phyloP scores from a whole-genome alignment of 2,888 invertebrate species.

The Drosophila greeni region DNA sequence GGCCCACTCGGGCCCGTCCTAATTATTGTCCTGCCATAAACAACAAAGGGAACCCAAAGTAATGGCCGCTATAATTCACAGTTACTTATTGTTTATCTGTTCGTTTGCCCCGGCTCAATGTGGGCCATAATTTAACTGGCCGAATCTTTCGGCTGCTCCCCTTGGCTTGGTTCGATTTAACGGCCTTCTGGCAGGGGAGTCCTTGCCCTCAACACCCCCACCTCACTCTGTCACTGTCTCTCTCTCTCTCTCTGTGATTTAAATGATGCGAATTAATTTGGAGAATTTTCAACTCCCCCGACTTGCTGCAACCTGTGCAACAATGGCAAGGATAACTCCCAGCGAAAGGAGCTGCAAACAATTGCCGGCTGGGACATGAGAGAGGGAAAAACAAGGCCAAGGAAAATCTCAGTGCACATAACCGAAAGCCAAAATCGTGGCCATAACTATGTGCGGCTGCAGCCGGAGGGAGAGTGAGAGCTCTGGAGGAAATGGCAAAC shows the following conservation, averaged over 20 bases:
- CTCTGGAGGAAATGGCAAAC: slow-evolving; percentile 41
- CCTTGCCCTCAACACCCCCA: background rate
- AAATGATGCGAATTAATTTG: slow-evolving; percentile 75
- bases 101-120: slow-evolving; percentile 71
- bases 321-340: slow-evolving; percentile 26
- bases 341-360: slow-evolving; percentile 21
- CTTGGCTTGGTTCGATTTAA: slow-evolving; percentile 32
- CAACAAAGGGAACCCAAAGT: slow-evolving; percentile 62
- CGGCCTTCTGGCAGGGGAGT: slow-evolving; percentile 10
- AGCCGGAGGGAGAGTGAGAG: slow-evolving; percentile 20
- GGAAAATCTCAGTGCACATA: slow-evolving; percentile 62
- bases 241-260: slow-evolving; percentile 59
- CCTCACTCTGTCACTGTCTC: background rate
- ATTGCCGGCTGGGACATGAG: slow-evolving; percentile 19
- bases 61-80: slow-evolving; percentile 76
- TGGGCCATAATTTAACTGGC: slow-evolving; percentile 70
- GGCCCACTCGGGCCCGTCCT: slow-evolving; percentile 50
- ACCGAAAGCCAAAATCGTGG: slow-evolving; percentile 68
- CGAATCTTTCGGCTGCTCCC: slow-evolving; percentile 7
- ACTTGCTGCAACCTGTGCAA: slow-evolving; percentile 23
- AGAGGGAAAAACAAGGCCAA: slow-evolving; percentile 32
- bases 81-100: slow-evolving; percentile 77
- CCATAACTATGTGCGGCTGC: slow-evolving; percentile 74
- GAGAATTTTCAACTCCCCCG: slow-evolving; percentile 47
- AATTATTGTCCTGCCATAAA: slow-evolving; percentile 74